These are phyloP conservation scores for Morphnarchus princeps DNA, from an alignment of 2,113 vertebrate genomes.

Conservation along the genomic window DNA sequence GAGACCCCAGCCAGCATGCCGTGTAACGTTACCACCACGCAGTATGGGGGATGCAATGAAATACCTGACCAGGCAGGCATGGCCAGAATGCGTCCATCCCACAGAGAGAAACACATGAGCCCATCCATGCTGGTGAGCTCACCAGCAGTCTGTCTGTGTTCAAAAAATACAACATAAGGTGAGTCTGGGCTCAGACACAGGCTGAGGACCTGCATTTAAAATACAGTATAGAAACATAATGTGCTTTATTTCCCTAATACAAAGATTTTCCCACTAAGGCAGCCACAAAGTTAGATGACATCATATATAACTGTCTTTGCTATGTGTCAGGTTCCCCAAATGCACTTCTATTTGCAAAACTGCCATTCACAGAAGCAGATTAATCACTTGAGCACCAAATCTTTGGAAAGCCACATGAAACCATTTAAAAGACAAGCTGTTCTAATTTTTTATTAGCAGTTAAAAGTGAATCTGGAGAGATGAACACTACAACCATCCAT, in stretches of 20 bases:
- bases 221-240: background rate
- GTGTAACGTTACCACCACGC: rapidly evolving
- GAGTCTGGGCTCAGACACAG: background rate
- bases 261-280: background rate
- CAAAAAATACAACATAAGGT: background rate
- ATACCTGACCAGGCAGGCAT: background rate
- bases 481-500: background rate
- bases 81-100: rapidly evolving
- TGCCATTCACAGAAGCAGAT: background rate
- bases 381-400: background rate
- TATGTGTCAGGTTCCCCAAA: background rate
- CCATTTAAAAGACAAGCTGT: background rate
- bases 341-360: background rate
- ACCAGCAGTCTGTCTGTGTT: background rate
- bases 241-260: background rate
- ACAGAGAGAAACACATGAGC: background rate
- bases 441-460: background rate
- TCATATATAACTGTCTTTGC: background rate
- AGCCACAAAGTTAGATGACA: background rate
- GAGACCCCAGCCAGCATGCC: background rate
- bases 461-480: background rate
- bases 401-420: background rate
- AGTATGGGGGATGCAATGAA: background rate
- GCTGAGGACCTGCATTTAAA: background rate
- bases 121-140: background rate